Conservation (phyloP, 2,888 invertebrate genomes). For the Spialia ferax region DNA sequence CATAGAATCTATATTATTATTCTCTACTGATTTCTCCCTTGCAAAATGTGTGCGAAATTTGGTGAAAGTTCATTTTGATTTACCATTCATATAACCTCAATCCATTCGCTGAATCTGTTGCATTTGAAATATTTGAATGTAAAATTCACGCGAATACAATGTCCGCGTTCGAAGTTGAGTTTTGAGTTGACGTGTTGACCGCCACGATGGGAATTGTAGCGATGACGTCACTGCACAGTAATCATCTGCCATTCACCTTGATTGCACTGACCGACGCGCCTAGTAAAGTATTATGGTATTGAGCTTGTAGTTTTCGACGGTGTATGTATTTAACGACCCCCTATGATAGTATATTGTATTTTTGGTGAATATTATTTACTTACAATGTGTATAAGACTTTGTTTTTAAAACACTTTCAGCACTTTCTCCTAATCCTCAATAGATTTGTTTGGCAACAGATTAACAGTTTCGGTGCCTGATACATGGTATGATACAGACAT, state of each 20-base stretch:
- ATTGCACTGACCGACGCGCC: slow-evolving; percentile 45
- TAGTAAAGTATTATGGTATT: slow-evolving; percentile 60
- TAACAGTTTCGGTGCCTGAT: no score
- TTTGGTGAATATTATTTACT: no score
- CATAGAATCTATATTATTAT: no score
- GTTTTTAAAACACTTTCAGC: no score
- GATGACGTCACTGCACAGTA: slow-evolving; percentile 41
- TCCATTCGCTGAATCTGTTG: not conserved
- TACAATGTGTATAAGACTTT: no score
- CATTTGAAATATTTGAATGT: not conserved
- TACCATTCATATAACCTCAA: not conserved
- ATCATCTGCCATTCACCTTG: slow-evolving; percentile 46
- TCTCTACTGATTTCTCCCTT: no score
- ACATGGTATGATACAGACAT: no score
- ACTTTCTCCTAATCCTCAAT: no score
- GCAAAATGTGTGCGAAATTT: no score
- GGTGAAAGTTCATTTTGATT: not conserved
- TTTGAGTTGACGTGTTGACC: slow-evolving; percentile 48
- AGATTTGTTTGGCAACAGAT: no score
- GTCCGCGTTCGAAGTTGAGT: slow-evolving; percentile 54
- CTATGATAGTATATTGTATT: no score
- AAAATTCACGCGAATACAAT: slow-evolving; percentile 40
- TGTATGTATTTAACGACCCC: no score
- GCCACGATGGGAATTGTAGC: slow-evolving; percentile 10
- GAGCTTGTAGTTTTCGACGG: slow-evolving; percentile 51